Conservation (phyloP, 2,888 invertebrate genomes). For the Zhengitettix transpicula region DNA sequence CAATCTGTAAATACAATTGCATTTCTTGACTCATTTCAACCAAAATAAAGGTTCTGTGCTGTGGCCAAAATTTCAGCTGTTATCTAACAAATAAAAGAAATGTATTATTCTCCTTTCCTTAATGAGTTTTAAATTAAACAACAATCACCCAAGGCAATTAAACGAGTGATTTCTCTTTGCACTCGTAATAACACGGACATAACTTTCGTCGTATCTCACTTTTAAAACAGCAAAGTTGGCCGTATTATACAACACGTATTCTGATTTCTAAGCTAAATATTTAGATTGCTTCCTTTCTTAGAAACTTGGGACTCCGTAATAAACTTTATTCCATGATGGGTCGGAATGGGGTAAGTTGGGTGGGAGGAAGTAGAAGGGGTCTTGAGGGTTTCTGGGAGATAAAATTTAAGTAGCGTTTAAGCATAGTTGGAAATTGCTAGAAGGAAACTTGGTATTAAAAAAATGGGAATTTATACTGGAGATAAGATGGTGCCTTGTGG, state of each 20-base stretch:
- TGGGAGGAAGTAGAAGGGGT: not conserved
- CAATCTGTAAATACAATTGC: no score
- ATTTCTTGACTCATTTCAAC: no score
- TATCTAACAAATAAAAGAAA: no score
- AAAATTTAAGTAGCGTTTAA: not conserved
- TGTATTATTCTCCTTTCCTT: no score
- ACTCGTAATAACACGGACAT: no score
- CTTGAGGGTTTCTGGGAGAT: not conserved
- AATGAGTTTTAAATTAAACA: no score
- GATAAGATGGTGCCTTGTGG: not conserved
- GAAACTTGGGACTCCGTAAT: not conserved
- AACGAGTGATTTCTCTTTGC: no score
- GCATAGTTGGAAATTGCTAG: not conserved
- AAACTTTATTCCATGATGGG: no score
- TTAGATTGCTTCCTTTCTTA: not conserved
- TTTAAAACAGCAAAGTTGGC: not conserved
- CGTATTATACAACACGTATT: not conserved
- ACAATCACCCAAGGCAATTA: no score
- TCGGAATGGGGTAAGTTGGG: not conserved
- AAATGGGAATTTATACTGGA: not conserved
- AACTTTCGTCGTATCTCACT: not conserved
- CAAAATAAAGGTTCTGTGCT: no score
- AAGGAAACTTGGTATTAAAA: not conserved
- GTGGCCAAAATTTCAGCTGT: no score
- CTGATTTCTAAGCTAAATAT: not conserved